Base-by-base conservation (phyloP, 2,797 vertebrate species). In the Lemur catta region DNA sequence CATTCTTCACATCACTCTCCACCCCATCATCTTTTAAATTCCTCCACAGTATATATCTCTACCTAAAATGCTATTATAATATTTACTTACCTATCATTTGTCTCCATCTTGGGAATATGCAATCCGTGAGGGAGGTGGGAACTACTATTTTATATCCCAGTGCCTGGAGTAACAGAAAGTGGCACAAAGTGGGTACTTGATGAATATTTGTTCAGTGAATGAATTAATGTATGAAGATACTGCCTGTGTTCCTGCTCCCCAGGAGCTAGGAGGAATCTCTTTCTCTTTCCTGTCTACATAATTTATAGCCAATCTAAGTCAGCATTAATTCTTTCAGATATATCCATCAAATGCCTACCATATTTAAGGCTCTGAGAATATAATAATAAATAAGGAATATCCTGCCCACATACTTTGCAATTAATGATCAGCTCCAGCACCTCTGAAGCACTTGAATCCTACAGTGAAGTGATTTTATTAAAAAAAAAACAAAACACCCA, bases 251-350 rank as follows among this genome's bases (percentile, higher is more conserved):
- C 61, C 65, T 48, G n/a, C 30, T 92, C 48, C 61, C 48, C 9
- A 30, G 52, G 50, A 94, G 55, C 35, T 57, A 48, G 6, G 15
- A 84, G 38, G 24, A 94, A 79, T 89, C 67, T 67, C 76, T 84
- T 96, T 95, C 91, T 95, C 79, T 81, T 72, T 84, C 59, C 67
- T 82, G 65, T 55, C 88, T 84, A 84, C 88, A 92, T 92, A 95
- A 96, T 89, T 97, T 92, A 97, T 75, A 95, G 92, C 33, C 72
- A 92, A 67, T 96, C 76, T 81, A 96, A 96, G 88, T 87, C 61
- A 89, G 76, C 74, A 85, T 91, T 81, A 93, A 88, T 92, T 96
- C 90, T 93, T 94, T 90, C 92, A 95, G 85, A 93, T 50, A 94
- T 79, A 95, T 97, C 92, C 81, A 93, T 97, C 92, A 93, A 85